Conservation (phyloP, 2,113 vertebrate genomes). For the Numenius arquata region DNA sequence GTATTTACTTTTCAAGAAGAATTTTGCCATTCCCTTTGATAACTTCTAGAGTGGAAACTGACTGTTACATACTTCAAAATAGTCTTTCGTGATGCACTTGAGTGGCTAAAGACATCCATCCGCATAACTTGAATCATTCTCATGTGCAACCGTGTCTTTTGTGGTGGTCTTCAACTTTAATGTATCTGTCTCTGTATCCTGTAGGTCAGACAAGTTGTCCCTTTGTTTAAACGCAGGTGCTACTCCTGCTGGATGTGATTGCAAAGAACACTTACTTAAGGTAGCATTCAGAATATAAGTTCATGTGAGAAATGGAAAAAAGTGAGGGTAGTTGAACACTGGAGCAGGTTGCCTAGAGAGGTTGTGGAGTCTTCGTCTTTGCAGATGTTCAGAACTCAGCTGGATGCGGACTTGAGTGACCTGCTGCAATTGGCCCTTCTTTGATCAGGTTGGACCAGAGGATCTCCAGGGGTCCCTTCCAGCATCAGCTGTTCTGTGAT, state of each 20-base stretch:
- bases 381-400: neutral
- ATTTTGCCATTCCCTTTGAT: neutral
- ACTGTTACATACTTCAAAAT: neutral
- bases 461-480: neutral
- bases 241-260: neutral
- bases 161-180: neutral
- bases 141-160: neutral
- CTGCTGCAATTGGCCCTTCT: neutral
- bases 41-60: neutral
- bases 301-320: neutral
- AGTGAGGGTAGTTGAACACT: neutral
- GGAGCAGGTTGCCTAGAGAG: neutral
- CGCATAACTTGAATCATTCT: fast-evolving
- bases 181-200: neutral
- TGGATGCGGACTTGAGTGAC: neutral
- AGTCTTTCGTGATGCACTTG: neutral
- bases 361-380: neutral
- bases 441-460: neutral
- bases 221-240: neutral
- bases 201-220: neutral
- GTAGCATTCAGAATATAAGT: neutral
- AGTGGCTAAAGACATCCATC: neutral
- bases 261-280: neutral
- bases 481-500: neutral
- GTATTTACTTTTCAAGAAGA: neutral